Evolutionary conservation across 2,797 vertebrate genomes (phyloP).

Genomic region (Sebastes variabilis): DNA sequence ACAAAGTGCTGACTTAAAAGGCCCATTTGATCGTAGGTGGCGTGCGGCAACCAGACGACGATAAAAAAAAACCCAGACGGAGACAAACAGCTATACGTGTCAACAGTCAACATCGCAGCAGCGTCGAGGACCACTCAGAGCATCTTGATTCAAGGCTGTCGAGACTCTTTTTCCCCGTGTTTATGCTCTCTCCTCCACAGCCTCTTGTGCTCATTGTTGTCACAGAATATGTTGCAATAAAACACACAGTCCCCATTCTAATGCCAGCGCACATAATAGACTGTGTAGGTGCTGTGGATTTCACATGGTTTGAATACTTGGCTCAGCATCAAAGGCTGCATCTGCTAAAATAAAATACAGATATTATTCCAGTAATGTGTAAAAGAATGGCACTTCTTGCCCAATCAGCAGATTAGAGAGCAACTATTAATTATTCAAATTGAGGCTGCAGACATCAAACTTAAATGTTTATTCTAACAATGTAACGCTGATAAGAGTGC

Average conservation of each 20-base stretch:
- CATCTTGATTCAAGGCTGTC: constrained; percentile 43
- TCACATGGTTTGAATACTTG: constrained; percentile 19
- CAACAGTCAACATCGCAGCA: not conserved
- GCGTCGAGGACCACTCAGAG: constrained; percentile 19
- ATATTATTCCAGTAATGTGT: constrained; percentile 1
- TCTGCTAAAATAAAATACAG: constrained; percentile 9
- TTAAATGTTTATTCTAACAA: constrained; percentile 27
- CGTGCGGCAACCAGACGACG: not conserved
- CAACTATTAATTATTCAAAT: constrained; percentile 39
- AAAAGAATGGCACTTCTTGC: not conserved
- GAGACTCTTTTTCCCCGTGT: not conserved
- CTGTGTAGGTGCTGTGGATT: constrained; percentile 35
- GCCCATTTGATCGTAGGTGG: not conserved
- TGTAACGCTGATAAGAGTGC: constrained; percentile 8
- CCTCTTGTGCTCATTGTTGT: constrained; percentile 34
- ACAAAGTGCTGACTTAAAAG: constrained; percentile 3
- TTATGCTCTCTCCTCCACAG: constrained; percentile 4
- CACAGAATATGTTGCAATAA: constrained; percentile 36
- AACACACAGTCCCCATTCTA: constrained; percentile 7
- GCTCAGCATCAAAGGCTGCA: constrained; percentile 10
- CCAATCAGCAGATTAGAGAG: constrained; percentile 2
- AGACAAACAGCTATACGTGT: constrained; percentile 4
- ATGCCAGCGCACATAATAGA: constrained; percentile 27
- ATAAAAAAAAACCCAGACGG: not conserved
- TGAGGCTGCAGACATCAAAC: not conserved